Conservation (phyloP, 1,140 invertebrate genomes). For the Trichoplusia ni region DNA sequence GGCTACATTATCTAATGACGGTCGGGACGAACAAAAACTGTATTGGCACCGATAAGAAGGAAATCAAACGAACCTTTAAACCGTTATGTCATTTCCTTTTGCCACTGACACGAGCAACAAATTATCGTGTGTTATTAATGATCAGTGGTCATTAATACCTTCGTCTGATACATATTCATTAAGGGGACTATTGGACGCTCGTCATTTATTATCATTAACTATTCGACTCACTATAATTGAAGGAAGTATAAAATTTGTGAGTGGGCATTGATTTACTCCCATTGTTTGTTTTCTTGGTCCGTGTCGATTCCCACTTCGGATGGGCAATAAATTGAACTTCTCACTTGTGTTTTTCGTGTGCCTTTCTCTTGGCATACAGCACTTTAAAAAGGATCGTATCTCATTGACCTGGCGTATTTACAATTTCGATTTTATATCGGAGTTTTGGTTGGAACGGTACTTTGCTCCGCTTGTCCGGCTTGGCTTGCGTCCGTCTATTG, state of each 20-base stretch:
- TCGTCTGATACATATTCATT: constrained; percentile 36
- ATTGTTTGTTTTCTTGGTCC: constrained; percentile 30
- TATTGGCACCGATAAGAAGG: constrained; percentile 45
- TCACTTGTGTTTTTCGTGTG: constrained; percentile 40
- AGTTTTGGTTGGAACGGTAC: constrained; percentile 52
- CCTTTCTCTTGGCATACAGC: constrained; percentile 52
- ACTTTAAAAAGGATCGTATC: constrained; percentile 50
- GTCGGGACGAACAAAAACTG: constrained; percentile 44
- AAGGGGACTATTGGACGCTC: constrained; percentile 25
- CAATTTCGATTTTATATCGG: constrained; percentile 45
- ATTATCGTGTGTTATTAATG: constrained; percentile 34
- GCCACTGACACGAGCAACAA: constrained; percentile 19
- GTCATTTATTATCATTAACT: constrained; percentile 22
- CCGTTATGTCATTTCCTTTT: constrained; percentile 39
- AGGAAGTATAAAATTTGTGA: constrained; percentile 45
- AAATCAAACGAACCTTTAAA: constrained; percentile 40
- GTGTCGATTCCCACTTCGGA: constrained; percentile 38
- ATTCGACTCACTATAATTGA: constrained; percentile 31
- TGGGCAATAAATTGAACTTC: constrained; percentile 43
- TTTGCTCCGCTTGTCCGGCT: constrained; percentile 44
- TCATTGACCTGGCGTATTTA: constrained; percentile 43
- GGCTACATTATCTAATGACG: constrained; percentile 60
- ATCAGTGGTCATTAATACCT: constrained; percentile 4
- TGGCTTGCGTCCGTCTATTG: constrained; percentile 48
- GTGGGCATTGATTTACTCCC: constrained; percentile 34